Percentiles rank a stretch among this genome's conserved stretches.
phyloP scores from a whole-genome alignment of 2,113 vertebrate species.

The Epinephelus moara region DNA sequence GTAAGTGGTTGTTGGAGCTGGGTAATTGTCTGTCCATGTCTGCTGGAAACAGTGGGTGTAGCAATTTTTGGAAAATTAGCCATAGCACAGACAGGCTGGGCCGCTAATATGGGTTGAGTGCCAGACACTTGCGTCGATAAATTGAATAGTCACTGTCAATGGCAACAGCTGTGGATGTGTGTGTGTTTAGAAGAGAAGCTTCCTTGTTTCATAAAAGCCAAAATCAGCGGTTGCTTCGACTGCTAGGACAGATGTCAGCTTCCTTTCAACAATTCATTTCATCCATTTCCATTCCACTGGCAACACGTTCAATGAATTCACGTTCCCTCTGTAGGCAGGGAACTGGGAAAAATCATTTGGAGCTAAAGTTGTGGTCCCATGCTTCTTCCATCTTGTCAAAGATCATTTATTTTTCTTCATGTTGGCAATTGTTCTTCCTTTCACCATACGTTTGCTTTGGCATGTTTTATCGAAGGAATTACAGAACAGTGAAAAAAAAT shows the following conservation, averaged over 20 bases:
- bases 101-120: constrained; percentile 14
- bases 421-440: background rate
- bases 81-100: background rate
- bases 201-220: constrained; percentile 1
- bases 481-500: background rate
- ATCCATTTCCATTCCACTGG: constrained; percentile 5
- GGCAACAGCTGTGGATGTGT: constrained; percentile 28
- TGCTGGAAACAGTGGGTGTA: constrained; percentile 23
- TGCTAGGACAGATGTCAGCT: constrained; percentile 22
- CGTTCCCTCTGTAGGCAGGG: background rate
- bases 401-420: constrained; percentile 7
- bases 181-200: background rate
- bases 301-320: background rate
- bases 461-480: constrained; percentile 24
- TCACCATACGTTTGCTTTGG: background rate
- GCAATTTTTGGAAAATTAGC: constrained; percentile 17
- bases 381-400: constrained; percentile 4
- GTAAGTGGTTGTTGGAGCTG: background rate
- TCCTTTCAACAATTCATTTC: constrained; percentile 26
- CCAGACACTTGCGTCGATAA: constrained; percentile 26
- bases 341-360: background rate
- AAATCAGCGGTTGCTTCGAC: background rate
- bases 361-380: constrained; percentile 17
- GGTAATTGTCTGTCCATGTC: constrained; percentile 17
- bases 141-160: constrained; percentile 34